A percentile compares a stretch with the other conserved stretches of the same genome.
phyloP scores from a whole-genome alignment of 2,797 vertebrate genomes.

The Sternarchorhynchus goeldii region DNA sequence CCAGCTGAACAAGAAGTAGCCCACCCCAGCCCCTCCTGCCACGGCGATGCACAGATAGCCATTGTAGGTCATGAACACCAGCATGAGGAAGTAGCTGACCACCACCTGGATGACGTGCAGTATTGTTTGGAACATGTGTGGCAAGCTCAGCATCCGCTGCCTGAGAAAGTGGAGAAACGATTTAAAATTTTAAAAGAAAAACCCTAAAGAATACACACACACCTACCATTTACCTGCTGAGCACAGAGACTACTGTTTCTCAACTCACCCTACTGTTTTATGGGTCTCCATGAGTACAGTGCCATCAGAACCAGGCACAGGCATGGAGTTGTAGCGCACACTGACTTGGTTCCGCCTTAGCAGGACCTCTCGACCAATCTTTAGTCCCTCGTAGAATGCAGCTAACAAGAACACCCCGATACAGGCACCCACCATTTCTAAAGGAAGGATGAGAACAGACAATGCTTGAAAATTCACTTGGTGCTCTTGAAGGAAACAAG shows the following conservation, averaged over 20 bases:
- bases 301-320: constrained; percentile 90
- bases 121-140: constrained; percentile 90
- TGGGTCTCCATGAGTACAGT: constrained; percentile 96
- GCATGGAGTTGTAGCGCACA: constrained; percentile 98
- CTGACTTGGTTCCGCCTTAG: constrained; percentile 94
- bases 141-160: constrained; percentile 91
- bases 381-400: constrained; percentile 92
- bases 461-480: no score
- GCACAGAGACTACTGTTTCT: not conserved
- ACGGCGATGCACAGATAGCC: constrained; percentile 95
- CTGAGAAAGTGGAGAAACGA: constrained; percentile 67
- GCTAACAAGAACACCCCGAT: constrained; percentile 91
- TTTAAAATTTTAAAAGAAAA: not conserved
- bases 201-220: not conserved
- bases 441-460: not conserved
- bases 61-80: constrained; percentile 98
- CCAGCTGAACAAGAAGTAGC: constrained; percentile 99
- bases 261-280: constrained; percentile 93
- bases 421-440: constrained; percentile 94
- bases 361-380: constrained; percentile 90
- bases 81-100: constrained; percentile 96
- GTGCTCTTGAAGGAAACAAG: no score
- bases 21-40: constrained; percentile 85
- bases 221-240: not conserved
- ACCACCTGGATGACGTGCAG: constrained; percentile 94